Base-by-base conservation (phyloP, 2,113 vertebrate genomes). In the Rhombomys opimus region DNA sequence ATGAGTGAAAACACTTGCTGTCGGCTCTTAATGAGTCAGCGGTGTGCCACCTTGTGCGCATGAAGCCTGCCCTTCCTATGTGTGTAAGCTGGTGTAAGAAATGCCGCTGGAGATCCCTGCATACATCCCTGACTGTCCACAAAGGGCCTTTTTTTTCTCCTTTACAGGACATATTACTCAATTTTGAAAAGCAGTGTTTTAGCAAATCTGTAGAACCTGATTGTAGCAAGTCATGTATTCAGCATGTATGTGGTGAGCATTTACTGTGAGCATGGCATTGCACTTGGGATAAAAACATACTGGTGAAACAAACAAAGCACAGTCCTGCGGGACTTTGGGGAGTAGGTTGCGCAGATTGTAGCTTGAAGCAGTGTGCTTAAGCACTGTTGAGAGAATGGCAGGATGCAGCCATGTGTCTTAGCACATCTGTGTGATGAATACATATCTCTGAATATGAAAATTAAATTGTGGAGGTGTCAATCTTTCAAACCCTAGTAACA, bases 391-490 rank as follows among this genome's bases (percentile, higher is more conserved):
- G 77, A 32, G 14, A 81, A 8, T n/a, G 7, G 0, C 0, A 35
- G 10, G 35, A 8, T 30, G 12, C 32, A 81, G 23, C 84, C 22
- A 7, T 22, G 17, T 52, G 30, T 46, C 85, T 59, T 52, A 6
- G 65, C 85, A 65, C 13, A 46, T 65, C 78, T 65, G 30, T 46
- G 6, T 6, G 23, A 41, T 80, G 12, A 68, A 46, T 82, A 65
- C 20, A 11, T 46, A 90, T 97, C 85, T 72, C 61, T 2, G 38
- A 87, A 88, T 80, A 87, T 77, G 50, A 86, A 96, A 91, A 41
- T 76, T 86, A 92, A 93, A 20, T 7, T 65, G 38, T 27, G 14
- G 76, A 76, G n/a, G 32, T 81, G 3, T 5, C 50, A 87, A 20
- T 63, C 35, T 70, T 70, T 85, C 30, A 2, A 50, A 38, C 35